Base-by-base conservation (phyloP, 2,888 invertebrate species). In the Orchestes rusci region DNA sequence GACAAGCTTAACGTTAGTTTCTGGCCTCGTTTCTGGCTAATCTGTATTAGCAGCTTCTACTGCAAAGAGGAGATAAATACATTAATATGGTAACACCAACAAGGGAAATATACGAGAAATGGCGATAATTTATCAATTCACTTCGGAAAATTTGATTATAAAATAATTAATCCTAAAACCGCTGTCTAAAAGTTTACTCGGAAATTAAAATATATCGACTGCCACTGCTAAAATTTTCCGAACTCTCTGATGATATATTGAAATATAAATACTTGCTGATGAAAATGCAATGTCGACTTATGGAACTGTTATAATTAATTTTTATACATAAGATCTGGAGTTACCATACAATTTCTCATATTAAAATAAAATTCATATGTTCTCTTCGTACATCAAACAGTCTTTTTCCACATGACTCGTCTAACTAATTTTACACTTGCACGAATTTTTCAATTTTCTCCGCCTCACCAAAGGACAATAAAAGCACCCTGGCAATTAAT, bases 141-240 rank as follows among this genome's bases (percentile, higher is more conserved):
- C 49, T 52, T 49, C 41, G 49, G 52, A 47, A 52, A 52, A 52
- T 52, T 47, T 46, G 49, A 50, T 52, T 52, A 52, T 52, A 52
- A 52, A 52, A 52, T 52, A 52, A 52, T 52, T 52, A 52, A 52
- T 52, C 52, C 52, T 47, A 47, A 52, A 52, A 52, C 52, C 52
- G 52, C 52, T 52, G 52, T 52, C 52, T 52, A 44, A 50, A 58
- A 58, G 54, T 57, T 58, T 58, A 37, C 48, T 30, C 19, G 38
- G 56, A 58, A 23, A 58, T 58, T 57, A 56, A 58, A 58, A 58
- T 58, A 57, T 58, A 58, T 58, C 56, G 58, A 58, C 58, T 56
- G 42, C 35, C 45, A 48, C 40, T 30, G 50, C 39, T 4, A 35
- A 43, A 46, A 51, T 37, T 45, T 51, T 46, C 51, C 52, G 53